These are phyloP conservation scores for Aurelia sp. DNA, from an alignment of 30 jellyfish, hydroid and myxozoan genomes.

Conservation along the genomic window DNA sequence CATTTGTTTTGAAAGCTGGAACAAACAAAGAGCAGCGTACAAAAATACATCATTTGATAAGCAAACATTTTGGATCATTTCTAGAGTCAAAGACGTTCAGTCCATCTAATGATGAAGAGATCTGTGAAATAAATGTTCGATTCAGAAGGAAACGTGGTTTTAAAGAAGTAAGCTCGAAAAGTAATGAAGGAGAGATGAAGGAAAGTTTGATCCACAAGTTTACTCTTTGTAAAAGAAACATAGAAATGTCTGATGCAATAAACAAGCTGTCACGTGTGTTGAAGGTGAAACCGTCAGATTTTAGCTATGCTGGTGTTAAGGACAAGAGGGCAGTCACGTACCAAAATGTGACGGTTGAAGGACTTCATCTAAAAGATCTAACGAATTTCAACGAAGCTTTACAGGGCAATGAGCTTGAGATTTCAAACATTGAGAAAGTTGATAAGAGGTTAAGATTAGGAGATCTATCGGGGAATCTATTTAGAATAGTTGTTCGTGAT, in stretches of 20 bases:
- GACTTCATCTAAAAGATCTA: slow-evolving; percentile 13
- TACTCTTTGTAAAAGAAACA: slow-evolving; percentile 52
- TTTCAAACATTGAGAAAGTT: slow-evolving; percentile 18
- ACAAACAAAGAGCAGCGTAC: slow-evolving; percentile 45
- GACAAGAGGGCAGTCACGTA: slow-evolving; percentile 83
- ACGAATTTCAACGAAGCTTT: background rate
- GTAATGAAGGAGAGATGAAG: background rate
- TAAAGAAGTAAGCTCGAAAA: background rate
- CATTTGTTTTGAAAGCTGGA: slow-evolving; percentile 2
- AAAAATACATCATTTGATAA: slow-evolving; percentile 49
- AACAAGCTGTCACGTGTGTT: slow-evolving; percentile 35
- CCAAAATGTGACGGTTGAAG: slow-evolving; percentile 56
- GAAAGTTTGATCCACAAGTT: background rate
- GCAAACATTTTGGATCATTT: slow-evolving; percentile 55
- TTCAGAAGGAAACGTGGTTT: slow-evolving; percentile 11
- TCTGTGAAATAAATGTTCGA: slow-evolving; percentile 34
- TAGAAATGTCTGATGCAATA: slow-evolving; percentile 69
- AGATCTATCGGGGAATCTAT: slow-evolving; percentile 19
- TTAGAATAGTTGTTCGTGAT: slow-evolving; percentile 14
- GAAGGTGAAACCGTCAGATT: slow-evolving; percentile 28
- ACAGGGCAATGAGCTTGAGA: slow-evolving; percentile 5
- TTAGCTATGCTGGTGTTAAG: slow-evolving; percentile 81
- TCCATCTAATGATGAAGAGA: background rate
- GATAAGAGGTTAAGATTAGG: slow-evolving; percentile 48
- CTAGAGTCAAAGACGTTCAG: slow-evolving; percentile 71